Conservation (phyloP, 1,140 invertebrate species). For the Drosophila rufa region DNA sequence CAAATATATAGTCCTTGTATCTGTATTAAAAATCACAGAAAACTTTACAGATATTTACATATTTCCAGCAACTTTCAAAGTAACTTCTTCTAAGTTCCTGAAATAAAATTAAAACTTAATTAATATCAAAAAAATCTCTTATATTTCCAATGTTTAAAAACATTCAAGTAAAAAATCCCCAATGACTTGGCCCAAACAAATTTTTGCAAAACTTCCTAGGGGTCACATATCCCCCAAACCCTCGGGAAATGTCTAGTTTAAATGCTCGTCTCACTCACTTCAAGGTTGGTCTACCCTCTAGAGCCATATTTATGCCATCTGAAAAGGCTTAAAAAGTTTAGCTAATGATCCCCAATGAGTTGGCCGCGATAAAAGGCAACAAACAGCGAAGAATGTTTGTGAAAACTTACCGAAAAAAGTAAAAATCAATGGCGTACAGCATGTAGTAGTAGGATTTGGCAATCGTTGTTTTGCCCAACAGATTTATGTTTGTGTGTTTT, state of each 20-base stretch:
- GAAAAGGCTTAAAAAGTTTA: slow-evolving; percentile 10
- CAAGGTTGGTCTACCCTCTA: slow-evolving; percentile 49
- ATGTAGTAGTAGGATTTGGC: slow-evolving; percentile 49
- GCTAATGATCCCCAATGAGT: slow-evolving; percentile 42
- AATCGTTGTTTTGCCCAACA: slow-evolving; percentile 56
- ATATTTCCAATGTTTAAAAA: background rate
- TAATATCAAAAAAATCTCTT: background rate
- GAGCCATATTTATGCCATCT: background rate
- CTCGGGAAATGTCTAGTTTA: background rate
- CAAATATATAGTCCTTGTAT: too few species aligned
- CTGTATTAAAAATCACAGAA: too few species aligned
- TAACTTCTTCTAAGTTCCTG: too few species aligned
- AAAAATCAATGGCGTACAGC: slow-evolving; percentile 41
- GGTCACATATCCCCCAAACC: background rate
- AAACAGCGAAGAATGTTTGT: slow-evolving; percentile 43
- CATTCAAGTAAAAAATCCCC: too few species aligned
- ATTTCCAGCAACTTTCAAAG: too few species aligned
- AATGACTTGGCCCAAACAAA: background rate
- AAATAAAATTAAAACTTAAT: background rate
- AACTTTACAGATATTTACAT: too few species aligned
- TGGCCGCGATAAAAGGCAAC: slow-evolving; percentile 10
- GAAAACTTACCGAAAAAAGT: slow-evolving; percentile 44
- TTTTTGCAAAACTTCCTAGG: background rate
- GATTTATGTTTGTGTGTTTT: slow-evolving; percentile 68
- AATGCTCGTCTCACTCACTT: slow-evolving; percentile 17